Percentiles rank a stretch among this genome's conserved stretches.
phyloP scores from a whole-genome alignment of 2,888 invertebrate species.

The Leucophenga montana region DNA sequence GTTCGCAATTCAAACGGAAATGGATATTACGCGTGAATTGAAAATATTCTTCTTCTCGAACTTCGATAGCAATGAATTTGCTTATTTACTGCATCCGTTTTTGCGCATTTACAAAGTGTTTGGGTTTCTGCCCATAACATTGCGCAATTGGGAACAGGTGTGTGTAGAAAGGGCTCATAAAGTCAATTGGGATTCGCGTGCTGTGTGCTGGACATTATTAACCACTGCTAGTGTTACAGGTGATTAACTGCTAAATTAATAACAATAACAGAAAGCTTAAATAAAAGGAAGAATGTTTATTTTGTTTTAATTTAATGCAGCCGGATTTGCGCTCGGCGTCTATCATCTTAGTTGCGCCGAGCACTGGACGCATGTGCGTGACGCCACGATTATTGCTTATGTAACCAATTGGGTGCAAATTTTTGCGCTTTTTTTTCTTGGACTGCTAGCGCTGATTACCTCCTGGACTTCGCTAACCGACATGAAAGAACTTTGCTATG shows the following conservation, averaged over 20 bases:
- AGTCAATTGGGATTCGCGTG: constrained; percentile 40
- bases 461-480: constrained; percentile 52
- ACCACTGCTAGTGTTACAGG: too few species aligned
- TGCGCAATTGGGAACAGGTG: constrained; percentile 28
- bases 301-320: neutral
- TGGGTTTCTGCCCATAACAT: constrained; percentile 55
- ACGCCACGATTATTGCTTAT: constrained; percentile 37
- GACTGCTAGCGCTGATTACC: constrained; percentile 45
- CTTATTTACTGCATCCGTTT: constrained; percentile 58
- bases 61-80: constrained; percentile 40
- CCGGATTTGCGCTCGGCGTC: constrained; percentile 45
- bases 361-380: too few species aligned
- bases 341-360: constrained; percentile 34
- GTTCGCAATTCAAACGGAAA: too few species aligned
- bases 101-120: constrained; percentile 54
- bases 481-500: constrained; percentile 43
- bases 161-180: neutral
- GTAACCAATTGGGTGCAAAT: constrained; percentile 57
- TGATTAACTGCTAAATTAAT: too few species aligned
- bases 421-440: constrained; percentile 51
- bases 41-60: neutral
- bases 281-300: neutral
- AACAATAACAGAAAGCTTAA: too few species aligned
- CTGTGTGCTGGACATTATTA: constrained; percentile 31
- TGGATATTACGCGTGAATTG: too few species aligned